Evolutionary conservation across 2,113 vertebrate species (phyloP), one percentile per base, ranked within the genome.

Genomic region (Sturnus vulgaris): DNA sequence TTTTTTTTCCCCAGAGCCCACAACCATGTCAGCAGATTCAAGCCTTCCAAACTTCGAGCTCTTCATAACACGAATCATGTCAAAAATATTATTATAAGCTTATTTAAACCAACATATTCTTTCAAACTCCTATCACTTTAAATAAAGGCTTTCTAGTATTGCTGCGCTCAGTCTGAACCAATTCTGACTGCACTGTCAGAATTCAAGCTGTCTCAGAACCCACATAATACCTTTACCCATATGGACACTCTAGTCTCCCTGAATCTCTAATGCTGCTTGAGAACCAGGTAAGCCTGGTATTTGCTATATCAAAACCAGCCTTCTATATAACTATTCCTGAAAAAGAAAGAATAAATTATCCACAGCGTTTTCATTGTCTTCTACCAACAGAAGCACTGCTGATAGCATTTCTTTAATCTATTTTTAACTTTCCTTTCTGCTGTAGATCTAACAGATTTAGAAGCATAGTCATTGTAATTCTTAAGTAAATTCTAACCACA

Each of bases 401-500:
- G 16, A 79, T 30, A 71, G 46, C 7, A 30, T 30, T 78, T 55
- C 65, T 69, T 47, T 17, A 49, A 15, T 76, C 66, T 73, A 66
- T 69, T 94, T 93, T 93, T 82, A 85, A 49, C 53, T 79, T 66
- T n/a, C 49, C 11, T 53, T 83, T 91, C 52, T 78, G 6, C 30
- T 71, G 15, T 77, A 88, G 50, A 60, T 82, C 61, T 79, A 79
- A 76, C 37, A 82, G 52, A 85, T 60, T 94, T 79, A 75, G 22
- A 12, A 84, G 17, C 4, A 53, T 2, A 72, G 15, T 25, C 23
- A 47, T 40, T 52, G 49, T 55, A 85, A 91, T 82, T 84, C 73
- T 90, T 64, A 63, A 72, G 49, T 56, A 90, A 94, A 95, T 95
- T 94, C 70, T 94, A 89, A 68, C 44, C 46, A 57, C 5, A 47